Percentiles rank a stretch among this genome's conserved stretches.
These are phyloP conservation scores for Pogoniulus pusillus DNA, from an alignment of 2,797 vertebrate genomes.

Conservation along the genomic window DNA sequence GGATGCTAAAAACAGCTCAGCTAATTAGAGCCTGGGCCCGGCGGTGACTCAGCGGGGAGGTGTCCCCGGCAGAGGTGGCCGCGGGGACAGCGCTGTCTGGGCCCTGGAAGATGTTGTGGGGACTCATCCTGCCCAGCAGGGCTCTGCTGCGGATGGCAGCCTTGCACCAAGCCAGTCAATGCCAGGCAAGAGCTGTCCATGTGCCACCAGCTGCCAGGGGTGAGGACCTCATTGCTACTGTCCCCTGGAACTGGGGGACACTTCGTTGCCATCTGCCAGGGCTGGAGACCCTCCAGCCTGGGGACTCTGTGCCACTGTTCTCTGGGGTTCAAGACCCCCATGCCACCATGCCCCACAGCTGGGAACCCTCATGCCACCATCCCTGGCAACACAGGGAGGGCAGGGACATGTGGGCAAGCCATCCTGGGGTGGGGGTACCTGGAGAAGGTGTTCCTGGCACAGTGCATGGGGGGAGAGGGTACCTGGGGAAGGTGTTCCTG, in stretches of 20 bases:
- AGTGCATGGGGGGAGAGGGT: too few relatives aligned
- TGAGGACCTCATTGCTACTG: too few relatives aligned
- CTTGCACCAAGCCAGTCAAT: rapidly evolving
- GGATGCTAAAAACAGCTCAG: constrained; percentile 17
- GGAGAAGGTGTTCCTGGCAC: constrained; percentile 95
- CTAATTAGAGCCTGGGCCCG: constrained; percentile 7
- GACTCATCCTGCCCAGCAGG: rapidly evolving
- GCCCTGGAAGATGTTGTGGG: neutral
- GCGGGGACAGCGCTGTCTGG: neutral
- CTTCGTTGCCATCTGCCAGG: neutral
- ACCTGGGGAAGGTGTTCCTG: too few relatives aligned
- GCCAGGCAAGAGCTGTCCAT: neutral
- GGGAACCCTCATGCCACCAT: neutral
- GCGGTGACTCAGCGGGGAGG: constrained; percentile 7
- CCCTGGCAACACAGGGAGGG: neutral
- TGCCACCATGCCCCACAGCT: neutral
- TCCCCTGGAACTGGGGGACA: neutral
- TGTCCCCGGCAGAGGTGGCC: neutral
- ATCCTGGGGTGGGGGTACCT: constrained; percentile 73
- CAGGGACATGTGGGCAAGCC: rapidly evolving
- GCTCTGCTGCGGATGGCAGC: rapidly evolving
- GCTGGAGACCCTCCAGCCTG: neutral
- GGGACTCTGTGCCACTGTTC: neutral
- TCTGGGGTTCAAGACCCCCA: neutral
- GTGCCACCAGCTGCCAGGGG: too few relatives aligned